These are phyloP conservation scores for Atta texana DNA, from an alignment of 1,140 invertebrate genomes.

Conservation along the genomic window DNA sequence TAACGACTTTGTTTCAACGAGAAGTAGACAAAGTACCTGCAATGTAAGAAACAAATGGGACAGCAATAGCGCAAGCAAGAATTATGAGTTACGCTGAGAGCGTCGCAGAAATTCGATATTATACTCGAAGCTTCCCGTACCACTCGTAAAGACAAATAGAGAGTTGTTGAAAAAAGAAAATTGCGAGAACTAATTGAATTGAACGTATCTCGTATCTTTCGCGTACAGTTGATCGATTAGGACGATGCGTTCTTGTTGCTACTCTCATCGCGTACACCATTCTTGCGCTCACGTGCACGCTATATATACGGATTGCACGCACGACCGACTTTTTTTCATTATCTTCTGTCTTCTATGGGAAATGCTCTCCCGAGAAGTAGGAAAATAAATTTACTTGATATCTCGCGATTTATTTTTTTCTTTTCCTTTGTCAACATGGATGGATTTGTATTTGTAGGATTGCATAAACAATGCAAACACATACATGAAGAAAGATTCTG, in stretches of 20 bases:
- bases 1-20: slow-evolving; percentile 29
- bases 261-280: background rate
- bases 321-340: slow-evolving; percentile 31
- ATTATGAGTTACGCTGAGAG: slow-evolving; percentile 28
- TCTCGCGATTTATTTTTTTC: background rate
- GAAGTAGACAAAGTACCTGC: background rate
- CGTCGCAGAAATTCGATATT: slow-evolving; percentile 49
- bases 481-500: slow-evolving; percentile 3
- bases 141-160: slow-evolving; percentile 55
- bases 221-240: slow-evolving; percentile 45
- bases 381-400: slow-evolving; percentile 45
- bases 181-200: slow-evolving; percentile 56
- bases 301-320: slow-evolving; percentile 31
- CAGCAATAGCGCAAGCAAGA: slow-evolving; percentile 33
- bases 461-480: slow-evolving; percentile 27
- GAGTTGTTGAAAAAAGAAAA: slow-evolving; percentile 58
- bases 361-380: slow-evolving; percentile 2
- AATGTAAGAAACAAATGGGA: slow-evolving; percentile 42
- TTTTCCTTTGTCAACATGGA: background rate
- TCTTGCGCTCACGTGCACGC: slow-evolving; percentile 13
- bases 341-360: slow-evolving; percentile 1
- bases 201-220: slow-evolving; percentile 5
- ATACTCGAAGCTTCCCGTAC: slow-evolving; percentile 24
- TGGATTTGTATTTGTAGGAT: background rate
- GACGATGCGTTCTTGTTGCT: slow-evolving; percentile 10